These are phyloP conservation scores for Cordilura impudica DNA, from an alignment of 2,888 invertebrate species.

Conservation along the genomic window DNA sequence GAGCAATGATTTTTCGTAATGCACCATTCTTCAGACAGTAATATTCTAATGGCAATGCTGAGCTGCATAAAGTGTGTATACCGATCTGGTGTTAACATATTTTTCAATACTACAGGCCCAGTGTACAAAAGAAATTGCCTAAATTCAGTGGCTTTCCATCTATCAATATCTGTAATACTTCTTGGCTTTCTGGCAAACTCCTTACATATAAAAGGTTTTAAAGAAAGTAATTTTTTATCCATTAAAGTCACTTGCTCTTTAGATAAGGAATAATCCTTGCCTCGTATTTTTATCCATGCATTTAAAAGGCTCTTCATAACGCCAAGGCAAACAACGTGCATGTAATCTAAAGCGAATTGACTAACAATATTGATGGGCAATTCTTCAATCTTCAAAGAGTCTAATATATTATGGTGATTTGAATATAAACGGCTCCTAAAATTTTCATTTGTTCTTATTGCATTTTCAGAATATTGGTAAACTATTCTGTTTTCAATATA, in stretches of 20 bases:
- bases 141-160: conserved; percentile 27
- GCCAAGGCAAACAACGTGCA: too few relatives aligned
- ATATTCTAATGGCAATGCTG: background rate
- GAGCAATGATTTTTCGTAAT: conserved; percentile 41
- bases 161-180: conserved; percentile 41
- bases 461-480: too few relatives aligned
- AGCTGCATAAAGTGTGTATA: background rate
- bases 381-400: background rate
- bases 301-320: too few relatives aligned
- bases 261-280: too few relatives aligned
- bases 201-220: background rate
- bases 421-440: background rate
- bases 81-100: background rate
- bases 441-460: too few relatives aligned
- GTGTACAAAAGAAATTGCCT: background rate
- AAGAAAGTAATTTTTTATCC: background rate
- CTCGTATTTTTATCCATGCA: too few relatives aligned
- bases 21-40: background rate
- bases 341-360: too few relatives aligned
- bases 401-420: background rate
- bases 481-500: too few relatives aligned
- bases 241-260: background rate
- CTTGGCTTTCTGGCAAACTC: conserved; percentile 39
- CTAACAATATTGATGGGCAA: too few relatives aligned
- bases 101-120: background rate